A percentile compares a stretch with the other conserved stretches of the same genome.
phyloP scores from a whole-genome alignment of 2,113 vertebrate genomes.

The Brachypodius melanocephalos region DNA sequence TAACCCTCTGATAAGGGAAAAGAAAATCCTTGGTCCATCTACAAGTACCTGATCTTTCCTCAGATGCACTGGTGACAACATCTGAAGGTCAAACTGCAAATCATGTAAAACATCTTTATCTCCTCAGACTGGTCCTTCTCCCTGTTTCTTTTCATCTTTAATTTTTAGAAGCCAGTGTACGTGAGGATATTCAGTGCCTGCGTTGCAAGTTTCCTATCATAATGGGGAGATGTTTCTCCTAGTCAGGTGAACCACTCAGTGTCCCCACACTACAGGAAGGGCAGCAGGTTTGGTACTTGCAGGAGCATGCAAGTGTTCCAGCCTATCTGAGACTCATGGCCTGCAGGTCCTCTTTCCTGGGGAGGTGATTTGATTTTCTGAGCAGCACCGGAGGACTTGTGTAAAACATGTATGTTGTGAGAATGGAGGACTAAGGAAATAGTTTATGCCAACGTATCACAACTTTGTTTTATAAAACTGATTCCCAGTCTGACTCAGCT shows the following conservation, averaged over 20 bases:
- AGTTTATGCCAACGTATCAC: neutral
- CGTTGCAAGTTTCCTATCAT: neutral
- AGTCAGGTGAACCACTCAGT: neutral
- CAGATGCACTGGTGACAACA: constrained; percentile 43
- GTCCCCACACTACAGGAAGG: neutral
- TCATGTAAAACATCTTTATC: constrained; percentile 65
- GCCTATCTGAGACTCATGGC: neutral
- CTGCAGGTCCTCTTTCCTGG: neutral
- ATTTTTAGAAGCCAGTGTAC: constrained; percentile 43
- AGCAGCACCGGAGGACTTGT: neutral
- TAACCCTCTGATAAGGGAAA: constrained; percentile 68
- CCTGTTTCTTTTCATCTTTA: neutral
- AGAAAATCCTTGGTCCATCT: constrained; percentile 40
- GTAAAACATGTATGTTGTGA: neutral
- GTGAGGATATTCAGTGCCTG: neutral
- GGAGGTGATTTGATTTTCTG: neutral
- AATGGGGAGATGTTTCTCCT: neutral
- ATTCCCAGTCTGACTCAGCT: neutral
- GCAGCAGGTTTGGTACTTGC: neutral
- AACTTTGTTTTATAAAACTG: neutral
- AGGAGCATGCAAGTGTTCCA: neutral
- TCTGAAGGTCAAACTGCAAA: constrained; percentile 72
- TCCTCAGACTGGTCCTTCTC: constrained; percentile 22
- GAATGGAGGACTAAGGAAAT: neutral
- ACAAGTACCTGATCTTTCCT: constrained; percentile 50